Evolutionary conservation across 2,113 vertebrate genomes (phyloP), one percentile per base, ranked within the genome.

Genomic region (Psilopogon haemacephalus): DNA sequence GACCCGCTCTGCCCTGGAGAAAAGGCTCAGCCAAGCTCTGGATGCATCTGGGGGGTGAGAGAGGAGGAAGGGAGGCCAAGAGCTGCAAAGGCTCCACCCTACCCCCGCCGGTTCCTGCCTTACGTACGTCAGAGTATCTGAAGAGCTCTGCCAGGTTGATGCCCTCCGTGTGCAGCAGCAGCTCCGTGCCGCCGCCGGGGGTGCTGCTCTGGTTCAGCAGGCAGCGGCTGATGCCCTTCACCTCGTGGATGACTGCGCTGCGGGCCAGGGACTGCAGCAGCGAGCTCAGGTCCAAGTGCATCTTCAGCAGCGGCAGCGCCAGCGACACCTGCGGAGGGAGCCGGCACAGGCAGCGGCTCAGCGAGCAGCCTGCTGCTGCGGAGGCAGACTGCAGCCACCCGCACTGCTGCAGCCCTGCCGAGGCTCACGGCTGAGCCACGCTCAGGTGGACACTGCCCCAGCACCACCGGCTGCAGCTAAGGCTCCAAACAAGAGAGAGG

Each of bases 131-230:
- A 2, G 98, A 95, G 28, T 99, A 97, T 56, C 95, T 98, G 96
- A 99, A 99, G 28, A 99, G 97, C 97, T 99, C 98, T 0, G 97
- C 95, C 74, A 99, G 98, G 97, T 99, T 99, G 96, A 99, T 99
- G 33, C 99, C 99, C 59, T 99, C 99, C 0, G 98, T 99, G 84
- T 98, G 98, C 46, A 99, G 97, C 23, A 98, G 2, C 0, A 97
- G 93, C 81, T 98, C 98, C 74, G 98, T 98, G 81, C 97, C 94
- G 3, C 98, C 98, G 0, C 69, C 91, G 28, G 80, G 94, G 8
- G 54, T 98, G 23, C 97, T 98, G 2, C 87, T 97, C 74, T 99
- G 99, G 3, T 97, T 98, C 67, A 99, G 96, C 55, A 99, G 97
- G 84, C 99, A 99, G 19, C 98, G 98, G 0, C 98, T 98, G 97